Conservation (phyloP, 1,140 invertebrate species). For the Gonioctena quinquepunctata region DNA sequence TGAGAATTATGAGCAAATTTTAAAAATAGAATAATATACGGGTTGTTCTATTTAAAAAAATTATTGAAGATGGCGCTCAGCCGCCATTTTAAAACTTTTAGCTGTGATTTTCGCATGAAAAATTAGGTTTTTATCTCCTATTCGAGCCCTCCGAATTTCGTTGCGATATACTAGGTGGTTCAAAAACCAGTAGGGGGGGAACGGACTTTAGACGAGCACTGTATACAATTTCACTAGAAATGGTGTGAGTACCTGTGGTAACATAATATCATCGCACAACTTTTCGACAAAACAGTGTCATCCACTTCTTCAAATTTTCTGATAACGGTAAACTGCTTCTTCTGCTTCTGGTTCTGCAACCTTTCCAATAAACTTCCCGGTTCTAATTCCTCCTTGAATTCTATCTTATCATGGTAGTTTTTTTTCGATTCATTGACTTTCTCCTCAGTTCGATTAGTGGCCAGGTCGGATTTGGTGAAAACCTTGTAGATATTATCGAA, state of each 20-base stretch:
- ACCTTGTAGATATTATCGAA: slow-evolving; percentile 87
- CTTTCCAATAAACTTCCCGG: slow-evolving; percentile 57
- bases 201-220: too few species aligned
- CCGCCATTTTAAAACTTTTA: too few species aligned
- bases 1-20: too few species aligned
- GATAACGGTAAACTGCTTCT: slow-evolving; percentile 56
- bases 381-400: slow-evolving; percentile 42
- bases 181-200: too few species aligned
- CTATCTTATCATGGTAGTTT: slow-evolving; percentile 27
- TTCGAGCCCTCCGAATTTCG: too few species aligned
- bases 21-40: too few species aligned
- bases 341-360: slow-evolving; percentile 60
- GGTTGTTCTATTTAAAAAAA: too few species aligned
- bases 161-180: too few species aligned
- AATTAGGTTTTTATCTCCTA: too few species aligned
- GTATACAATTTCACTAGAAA: neutral
- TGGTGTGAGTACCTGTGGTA: slow-evolving; percentile 63
- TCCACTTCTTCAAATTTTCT: slow-evolving; percentile 52
- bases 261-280: slow-evolving; percentile 68
- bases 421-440: slow-evolving; percentile 52
- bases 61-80: too few species aligned
- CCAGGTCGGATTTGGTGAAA: slow-evolving; percentile 64
- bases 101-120: too few species aligned
- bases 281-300: slow-evolving; percentile 67
- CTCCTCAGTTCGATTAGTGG: slow-evolving; percentile 57